Evolutionary conservation across 2,797 vertebrate genomes (phyloP).

Genomic region (Rhinophrynus dorsalis): DNA sequence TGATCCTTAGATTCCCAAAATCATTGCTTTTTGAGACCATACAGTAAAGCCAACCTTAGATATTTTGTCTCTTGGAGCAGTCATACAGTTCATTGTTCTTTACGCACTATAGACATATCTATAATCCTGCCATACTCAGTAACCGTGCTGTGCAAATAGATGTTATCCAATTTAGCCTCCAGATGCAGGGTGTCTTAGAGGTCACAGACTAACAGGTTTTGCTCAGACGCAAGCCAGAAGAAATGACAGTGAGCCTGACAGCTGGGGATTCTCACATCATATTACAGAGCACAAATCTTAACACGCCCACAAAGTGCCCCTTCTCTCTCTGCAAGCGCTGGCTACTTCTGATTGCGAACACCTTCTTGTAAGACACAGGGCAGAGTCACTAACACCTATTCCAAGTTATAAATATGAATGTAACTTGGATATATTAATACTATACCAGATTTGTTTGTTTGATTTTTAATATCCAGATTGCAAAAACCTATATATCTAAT

Average conservation of each 20-base stretch:
- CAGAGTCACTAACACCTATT: not conserved
- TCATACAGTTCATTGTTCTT: not conserved
- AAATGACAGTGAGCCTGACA: slow-evolving; percentile 43
- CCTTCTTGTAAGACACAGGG: not conserved
- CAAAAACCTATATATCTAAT: too few species aligned
- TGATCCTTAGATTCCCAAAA: too few species aligned
- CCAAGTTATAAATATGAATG: too few species aligned
- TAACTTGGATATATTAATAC: too few species aligned
- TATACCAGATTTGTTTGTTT: too few species aligned
- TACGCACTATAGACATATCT: not conserved
- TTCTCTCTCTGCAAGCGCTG: not conserved
- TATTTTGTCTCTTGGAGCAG: not conserved
- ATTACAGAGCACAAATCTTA: slow-evolving; percentile 29
- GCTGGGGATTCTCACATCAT: slow-evolving; percentile 38
- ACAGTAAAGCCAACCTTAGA: not conserved
- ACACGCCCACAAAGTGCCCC: slow-evolving; percentile 16
- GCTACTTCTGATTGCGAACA: slow-evolving; percentile 4
- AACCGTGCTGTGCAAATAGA: slow-evolving; percentile 19
- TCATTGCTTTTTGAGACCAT: not conserved
- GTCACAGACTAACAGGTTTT: slow-evolving; percentile 47
- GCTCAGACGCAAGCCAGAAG: slow-evolving; percentile 23
- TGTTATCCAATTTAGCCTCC: slow-evolving; percentile 43
- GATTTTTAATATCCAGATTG: too few species aligned
- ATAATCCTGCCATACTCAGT: slow-evolving; percentile 22
- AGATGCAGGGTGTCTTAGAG: slow-evolving; percentile 37